These are phyloP conservation scores for Trisateles emortualis DNA, from an alignment of 2,888 invertebrate genomes.

Conservation along the genomic window DNA sequence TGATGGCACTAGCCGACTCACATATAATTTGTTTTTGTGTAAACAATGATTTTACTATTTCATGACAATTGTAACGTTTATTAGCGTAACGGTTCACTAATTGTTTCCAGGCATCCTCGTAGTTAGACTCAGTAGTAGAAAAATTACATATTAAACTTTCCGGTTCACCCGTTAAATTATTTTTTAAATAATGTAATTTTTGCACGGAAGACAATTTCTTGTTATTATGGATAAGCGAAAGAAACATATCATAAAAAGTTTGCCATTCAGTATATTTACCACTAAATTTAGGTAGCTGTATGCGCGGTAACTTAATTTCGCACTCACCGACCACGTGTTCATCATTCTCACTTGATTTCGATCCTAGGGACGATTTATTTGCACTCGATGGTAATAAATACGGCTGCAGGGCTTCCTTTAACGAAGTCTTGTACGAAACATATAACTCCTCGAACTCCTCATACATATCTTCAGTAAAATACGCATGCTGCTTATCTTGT, in stretches of 20 bases:
- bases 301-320: constrained; percentile 16
- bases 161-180: constrained; percentile 16
- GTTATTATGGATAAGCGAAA: constrained; percentile 15
- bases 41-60: constrained; percentile 15
- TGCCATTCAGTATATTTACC: constrained; percentile 18
- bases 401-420: too few relatives aligned
- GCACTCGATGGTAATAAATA: too few relatives aligned
- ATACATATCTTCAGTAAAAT: too few relatives aligned
- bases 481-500: too few relatives aligned
- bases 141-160: constrained; percentile 14
- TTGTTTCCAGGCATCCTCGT: too few relatives aligned
- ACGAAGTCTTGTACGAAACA: too few relatives aligned
- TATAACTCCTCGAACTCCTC: too few relatives aligned
- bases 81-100: constrained; percentile 17
- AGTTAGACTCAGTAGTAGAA: too few relatives aligned
- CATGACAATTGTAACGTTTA: constrained; percentile 17
- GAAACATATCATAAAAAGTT: constrained; percentile 18
- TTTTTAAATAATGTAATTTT: constrained; percentile 16
- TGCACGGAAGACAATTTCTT: constrained; percentile 8
- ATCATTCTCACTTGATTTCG: too few relatives aligned
- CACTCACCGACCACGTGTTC: too few relatives aligned
- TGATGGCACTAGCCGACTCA: constrained; percentile 12
- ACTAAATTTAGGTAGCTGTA: constrained; percentile 16
- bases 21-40: constrained; percentile 12
- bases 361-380: too few relatives aligned